Evolutionary conservation across 2,888 invertebrate genomes (phyloP).

Genomic region (Netelia virgata): DNA sequence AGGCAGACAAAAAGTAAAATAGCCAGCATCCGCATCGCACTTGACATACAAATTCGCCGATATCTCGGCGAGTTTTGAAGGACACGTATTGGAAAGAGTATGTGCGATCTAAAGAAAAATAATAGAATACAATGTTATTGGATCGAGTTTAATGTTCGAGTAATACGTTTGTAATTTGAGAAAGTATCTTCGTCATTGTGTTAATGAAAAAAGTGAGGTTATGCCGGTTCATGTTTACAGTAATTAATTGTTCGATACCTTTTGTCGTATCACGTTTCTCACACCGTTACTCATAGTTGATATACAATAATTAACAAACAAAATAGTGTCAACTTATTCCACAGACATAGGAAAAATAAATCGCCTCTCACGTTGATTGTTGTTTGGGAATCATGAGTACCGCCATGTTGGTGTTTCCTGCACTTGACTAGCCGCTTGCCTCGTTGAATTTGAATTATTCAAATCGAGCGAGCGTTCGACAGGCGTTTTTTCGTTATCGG

Average conservation of each 20-base stretch:
- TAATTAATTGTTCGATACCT: conserved; percentile 62
- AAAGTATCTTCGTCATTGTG: conserved; percentile 3
- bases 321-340: conserved; percentile 2
- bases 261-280: conserved; percentile 67
- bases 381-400: conserved; percentile 34
- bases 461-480: background rate
- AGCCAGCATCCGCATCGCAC: conserved; percentile 59
- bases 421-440: conserved; percentile 32
- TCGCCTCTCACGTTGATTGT: background rate
- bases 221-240: conserved; percentile 17
- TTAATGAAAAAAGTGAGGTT: conserved; percentile 51
- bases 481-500: background rate
- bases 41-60: conserved; percentile 72
- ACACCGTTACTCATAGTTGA: conserved; percentile 69
- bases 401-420: conserved; percentile 45
- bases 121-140: background rate
- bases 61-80: conserved; percentile 63
- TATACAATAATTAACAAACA: background rate
- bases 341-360: background rate
- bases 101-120: conserved; percentile 75
- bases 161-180: conserved; percentile 1
- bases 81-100: conserved; percentile 70
- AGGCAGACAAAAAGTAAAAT: conserved; percentile 75
- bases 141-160: background rate
- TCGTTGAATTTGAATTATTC: background rate